Evolutionary conservation across 2,797 vertebrate genomes (phyloP), one percentile per base, ranked within the genome.

Genomic region (Lepilemur septentrionalis): DNA sequence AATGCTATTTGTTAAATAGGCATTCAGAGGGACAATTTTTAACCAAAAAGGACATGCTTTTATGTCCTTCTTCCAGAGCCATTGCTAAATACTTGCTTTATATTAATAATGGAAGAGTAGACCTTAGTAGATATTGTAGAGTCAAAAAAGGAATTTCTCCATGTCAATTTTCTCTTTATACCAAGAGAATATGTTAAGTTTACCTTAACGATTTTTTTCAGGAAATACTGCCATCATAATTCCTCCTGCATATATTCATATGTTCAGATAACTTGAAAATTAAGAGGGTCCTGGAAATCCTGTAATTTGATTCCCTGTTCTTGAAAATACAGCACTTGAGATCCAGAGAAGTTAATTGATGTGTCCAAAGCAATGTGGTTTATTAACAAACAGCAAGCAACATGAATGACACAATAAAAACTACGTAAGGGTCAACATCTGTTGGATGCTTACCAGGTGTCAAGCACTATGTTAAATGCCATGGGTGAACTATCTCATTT

Each of bases 391-490:
- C 35, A 61, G 15, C 22, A 76, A 61, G 15, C 22, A 76, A 35
- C 1, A 92, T 80, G 9, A 89, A 57, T 2, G 55, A 38, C 81
- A 35, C 55, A 83, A 41, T 83, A 92, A 80, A 93, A 67, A 22
- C 12, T 43, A 1, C 32, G 3, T 7, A 50, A 92, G 46, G 93
- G 14, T 14, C 32, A 67, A 28, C 18, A 43, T 89, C 25, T 23
- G 1, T 35, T n/a, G 7, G 1, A 69, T 48, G 14, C 13, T 70
- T 41, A 75, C 8, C 4, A 30, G 23, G n/a, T 89, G 46, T 46
- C 41, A 85, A 96, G 30, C 15, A 61, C n/a, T 88, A 50, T 52
- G 23, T 76, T 91, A 92, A 91, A 93, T 67, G 48, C 30, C 82
- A 3, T 78, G 52, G 10, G 20, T 85, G 18, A 79, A 70, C 86